Evolutionary conservation across 2,888 invertebrate species (phyloP), one percentile per base, ranked within the genome.

Genomic region (Tricholauxania praeusta): DNA sequence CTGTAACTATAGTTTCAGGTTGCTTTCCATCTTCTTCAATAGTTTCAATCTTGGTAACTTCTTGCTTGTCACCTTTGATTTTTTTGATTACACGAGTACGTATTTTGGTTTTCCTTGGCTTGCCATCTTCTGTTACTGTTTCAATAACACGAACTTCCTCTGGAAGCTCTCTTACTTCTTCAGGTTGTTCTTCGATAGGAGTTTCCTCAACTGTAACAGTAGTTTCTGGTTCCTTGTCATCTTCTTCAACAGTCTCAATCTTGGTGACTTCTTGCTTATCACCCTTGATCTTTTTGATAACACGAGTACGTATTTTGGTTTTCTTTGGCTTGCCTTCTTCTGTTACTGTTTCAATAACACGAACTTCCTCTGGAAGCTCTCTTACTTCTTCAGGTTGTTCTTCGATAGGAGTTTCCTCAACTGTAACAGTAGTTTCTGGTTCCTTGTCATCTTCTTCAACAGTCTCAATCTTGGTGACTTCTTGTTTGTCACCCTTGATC

Each of bases 61-160:
- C 72, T 65, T 67, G 67, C 7, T 72, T 72, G 83, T 75, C 80
- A 4, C 85, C 77, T 64, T 72, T 79, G 12, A 73, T 57, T 47
- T 76, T 78, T 48, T 78, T 79, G 48, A 79, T 78, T 0, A 74
- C 57, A 4, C 78, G 76, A 22, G 77, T 78, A 12, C 75, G 85
- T 47, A 80, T 79, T 10, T 80, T 81, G 63, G 79, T 83, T 73
- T 87, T 88, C 72, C 83, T 86, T 0, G 87, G 86, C 68, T 78
- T 80, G 28, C 80, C 80, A 52, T 81, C 79, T 69, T 80, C 76
- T 3, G 78, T 76, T 1, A 78, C 71, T 7, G 75, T 75, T 74
- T 82, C 76, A 60, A 74, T 17, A 62, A 76, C 71, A 15, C 72
- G 74, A 0, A 85, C 82, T 75, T 83, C 82, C 79, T 87, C 86